phyloP scores from a whole-genome alignment of 92 coral and sea anemone genomes.

The Meandrina meandrites region DNA sequence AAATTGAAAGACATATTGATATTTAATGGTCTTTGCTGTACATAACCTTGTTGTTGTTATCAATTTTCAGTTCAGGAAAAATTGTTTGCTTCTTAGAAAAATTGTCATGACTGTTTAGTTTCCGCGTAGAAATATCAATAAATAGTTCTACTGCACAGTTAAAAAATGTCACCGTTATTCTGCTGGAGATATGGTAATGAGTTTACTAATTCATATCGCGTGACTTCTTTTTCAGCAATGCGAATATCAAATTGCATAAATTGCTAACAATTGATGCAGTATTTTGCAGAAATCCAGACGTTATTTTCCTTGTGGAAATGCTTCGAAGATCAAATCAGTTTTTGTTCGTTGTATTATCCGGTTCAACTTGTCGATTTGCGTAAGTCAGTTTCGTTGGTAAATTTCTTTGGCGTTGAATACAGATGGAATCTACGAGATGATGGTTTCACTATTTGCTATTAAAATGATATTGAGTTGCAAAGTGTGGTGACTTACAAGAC shows the following conservation, averaged over 20 bases:
- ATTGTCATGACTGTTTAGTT: not conserved
- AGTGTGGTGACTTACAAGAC: not conserved
- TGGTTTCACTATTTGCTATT: not conserved
- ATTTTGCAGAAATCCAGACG: not conserved
- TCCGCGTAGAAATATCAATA: not conserved
- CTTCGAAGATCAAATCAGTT: not conserved
- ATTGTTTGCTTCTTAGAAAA: not conserved
- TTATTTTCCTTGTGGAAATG: not conserved
- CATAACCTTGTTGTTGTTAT: not conserved
- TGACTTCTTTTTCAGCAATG: not conserved
- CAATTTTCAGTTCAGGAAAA: not conserved
- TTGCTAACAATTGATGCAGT: not conserved
- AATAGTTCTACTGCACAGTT: not conserved
- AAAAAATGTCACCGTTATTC: not conserved
- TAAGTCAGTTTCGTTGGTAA: no score
- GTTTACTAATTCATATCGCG: constrained; percentile 1
- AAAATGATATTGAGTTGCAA: not conserved
- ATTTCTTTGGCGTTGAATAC: not conserved
- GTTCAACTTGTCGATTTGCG: no score
- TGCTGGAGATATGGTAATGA: no score
- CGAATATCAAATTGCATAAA: not conserved
- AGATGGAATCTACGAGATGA: not conserved
- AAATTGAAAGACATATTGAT: not conserved
- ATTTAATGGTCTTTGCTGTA: not conserved
- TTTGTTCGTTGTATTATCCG: not conserved